These are phyloP conservation scores for Xiphydria camelus DNA, from an alignment of 2,888 invertebrate genomes.

Conservation along the genomic window DNA sequence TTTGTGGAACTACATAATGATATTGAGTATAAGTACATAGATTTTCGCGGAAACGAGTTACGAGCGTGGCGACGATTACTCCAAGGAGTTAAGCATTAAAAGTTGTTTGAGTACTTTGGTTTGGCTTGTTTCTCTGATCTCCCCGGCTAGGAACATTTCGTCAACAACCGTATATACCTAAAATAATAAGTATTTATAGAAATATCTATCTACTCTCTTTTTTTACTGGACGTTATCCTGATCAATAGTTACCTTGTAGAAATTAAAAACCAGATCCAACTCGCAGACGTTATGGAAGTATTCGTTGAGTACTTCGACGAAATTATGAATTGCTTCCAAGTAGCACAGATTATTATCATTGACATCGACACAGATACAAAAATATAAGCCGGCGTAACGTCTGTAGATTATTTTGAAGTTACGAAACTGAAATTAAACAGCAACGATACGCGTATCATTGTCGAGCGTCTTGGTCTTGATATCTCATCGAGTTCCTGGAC, in stretches of 20 bases:
- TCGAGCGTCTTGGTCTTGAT: too few species aligned
- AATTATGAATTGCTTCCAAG: slow-evolving; percentile 99
- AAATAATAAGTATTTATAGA: too few species aligned
- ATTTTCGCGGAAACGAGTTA: too few species aligned
- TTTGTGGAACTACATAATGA: too few species aligned
- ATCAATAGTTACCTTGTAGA: slow-evolving; percentile 97
- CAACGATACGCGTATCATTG: too few species aligned
- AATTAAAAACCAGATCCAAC: slow-evolving; percentile 98
- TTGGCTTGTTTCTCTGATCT: slow-evolving; percentile 98
- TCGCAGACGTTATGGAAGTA: slow-evolving; percentile 99
- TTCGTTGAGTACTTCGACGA: slow-evolving; percentile 98
- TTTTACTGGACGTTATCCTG: too few species aligned
- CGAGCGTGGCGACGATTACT: too few species aligned
- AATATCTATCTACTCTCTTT: too few species aligned
- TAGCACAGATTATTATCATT: slow-evolving; percentile 99
- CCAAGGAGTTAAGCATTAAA: slow-evolving; percentile 94
- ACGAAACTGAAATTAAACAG: slow-evolving; percentile 81
- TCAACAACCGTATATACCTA: slow-evolving; percentile 98
- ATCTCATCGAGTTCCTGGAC: too few species aligned
- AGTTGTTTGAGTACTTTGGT: slow-evolving; percentile 99
- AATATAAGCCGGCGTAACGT: slow-evolving; percentile 97
- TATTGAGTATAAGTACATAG: too few species aligned
- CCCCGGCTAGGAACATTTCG: slow-evolving; percentile 99
- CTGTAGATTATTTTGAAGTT: slow-evolving; percentile 99
- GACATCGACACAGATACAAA: slow-evolving; percentile 99